These are phyloP conservation scores for Drosophila sp. DNA, from an alignment of 1,140 invertebrate species.

Conservation along the genomic window DNA sequence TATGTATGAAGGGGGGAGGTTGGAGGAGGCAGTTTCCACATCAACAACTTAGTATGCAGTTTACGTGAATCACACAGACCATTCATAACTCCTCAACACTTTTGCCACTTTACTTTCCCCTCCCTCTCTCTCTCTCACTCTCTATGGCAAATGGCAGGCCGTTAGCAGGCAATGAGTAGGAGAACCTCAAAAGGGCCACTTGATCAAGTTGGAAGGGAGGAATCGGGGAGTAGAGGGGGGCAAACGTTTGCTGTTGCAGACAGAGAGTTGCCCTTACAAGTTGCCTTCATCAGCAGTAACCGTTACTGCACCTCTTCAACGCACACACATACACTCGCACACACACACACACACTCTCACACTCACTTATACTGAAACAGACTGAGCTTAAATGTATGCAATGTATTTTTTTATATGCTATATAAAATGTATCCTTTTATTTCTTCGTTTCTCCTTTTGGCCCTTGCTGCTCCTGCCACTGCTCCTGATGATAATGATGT, in stretches of 20 bases:
- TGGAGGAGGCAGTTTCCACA: neutral
- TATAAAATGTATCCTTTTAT: constrained; percentile 69
- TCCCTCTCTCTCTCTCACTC: neutral
- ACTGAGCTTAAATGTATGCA: constrained; percentile 61
- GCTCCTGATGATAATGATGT: constrained; percentile 33
- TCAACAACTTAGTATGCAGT: constrained; percentile 3
- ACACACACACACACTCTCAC: constrained; percentile 20
- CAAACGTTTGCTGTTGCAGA: constrained; percentile 40
- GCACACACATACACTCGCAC: constrained; percentile 22
- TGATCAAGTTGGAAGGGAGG: constrained; percentile 3
- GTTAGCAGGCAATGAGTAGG: constrained; percentile 29
- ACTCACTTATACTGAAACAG: constrained; percentile 21
- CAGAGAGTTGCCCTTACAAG: constrained; percentile 27
- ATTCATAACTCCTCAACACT: constrained; percentile 45
- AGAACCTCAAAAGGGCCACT: constrained; percentile 23
- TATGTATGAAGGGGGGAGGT: neutral
- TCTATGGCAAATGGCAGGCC: constrained; percentile 24
- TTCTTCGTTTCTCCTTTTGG: constrained; percentile 25
- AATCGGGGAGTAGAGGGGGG: neutral
- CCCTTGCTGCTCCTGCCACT: neutral
- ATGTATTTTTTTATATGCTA: constrained; percentile 50
- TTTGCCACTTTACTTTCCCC: constrained; percentile 41
- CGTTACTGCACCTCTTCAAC: constrained; percentile 49
- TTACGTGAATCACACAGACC: constrained; percentile 22
- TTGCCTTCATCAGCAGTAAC: constrained; percentile 63